A percentile compares a stretch with the other conserved stretches of the same genome.
phyloP scores from a whole-genome alignment of 2,797 vertebrate genomes.

The Tokudaia tokunoshimensis region DNA sequence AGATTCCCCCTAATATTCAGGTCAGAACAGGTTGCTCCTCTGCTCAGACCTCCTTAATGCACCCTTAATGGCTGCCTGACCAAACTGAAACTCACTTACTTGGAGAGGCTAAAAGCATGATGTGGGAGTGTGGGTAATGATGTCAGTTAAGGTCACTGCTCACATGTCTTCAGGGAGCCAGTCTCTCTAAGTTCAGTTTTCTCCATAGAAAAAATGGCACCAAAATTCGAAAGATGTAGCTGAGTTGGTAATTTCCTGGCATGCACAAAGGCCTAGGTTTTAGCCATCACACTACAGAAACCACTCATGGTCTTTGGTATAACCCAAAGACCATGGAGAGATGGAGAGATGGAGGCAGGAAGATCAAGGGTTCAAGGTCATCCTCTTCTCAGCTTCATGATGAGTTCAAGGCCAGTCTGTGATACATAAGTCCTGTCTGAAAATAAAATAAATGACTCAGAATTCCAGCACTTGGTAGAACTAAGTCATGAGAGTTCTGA shows the following conservation, averaged over 20 bases:
- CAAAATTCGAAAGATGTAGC: too few species aligned
- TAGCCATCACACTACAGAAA: not conserved
- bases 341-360: not conserved
- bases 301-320: not conserved
- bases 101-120: not conserved
- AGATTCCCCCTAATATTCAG: slow-evolving; percentile 10
- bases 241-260: not conserved
- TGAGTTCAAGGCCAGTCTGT: not conserved
- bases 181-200: not conserved
- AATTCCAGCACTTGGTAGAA: not conserved
- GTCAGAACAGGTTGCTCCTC: not conserved
- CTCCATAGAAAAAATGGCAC: not conserved
- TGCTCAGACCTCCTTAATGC: not conserved
- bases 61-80: not conserved
- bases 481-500: not conserved
- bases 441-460: not conserved
- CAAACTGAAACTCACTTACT: not conserved
- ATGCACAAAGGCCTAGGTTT: not conserved
- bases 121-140: not conserved
- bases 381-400: not conserved
- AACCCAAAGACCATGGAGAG: not conserved
- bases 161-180: not conserved
- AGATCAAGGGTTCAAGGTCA: not conserved
- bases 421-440: not conserved
- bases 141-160: not conserved